Percentiles rank a stretch among this genome's conserved stretches.
phyloP scores from a whole-genome alignment of 2,888 invertebrate species.

The Diogma glabrata region DNA sequence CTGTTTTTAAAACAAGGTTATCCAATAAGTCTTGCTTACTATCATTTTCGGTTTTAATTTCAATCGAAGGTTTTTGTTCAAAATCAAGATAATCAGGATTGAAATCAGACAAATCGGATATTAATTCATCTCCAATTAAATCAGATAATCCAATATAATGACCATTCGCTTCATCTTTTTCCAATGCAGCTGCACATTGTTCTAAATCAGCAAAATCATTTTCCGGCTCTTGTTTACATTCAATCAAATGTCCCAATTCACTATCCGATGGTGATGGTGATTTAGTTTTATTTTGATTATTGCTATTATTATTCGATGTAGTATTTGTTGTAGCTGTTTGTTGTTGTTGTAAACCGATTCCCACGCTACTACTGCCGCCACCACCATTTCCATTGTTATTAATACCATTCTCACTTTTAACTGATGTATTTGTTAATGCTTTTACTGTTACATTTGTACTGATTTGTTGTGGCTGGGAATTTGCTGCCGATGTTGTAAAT shows the following conservation, averaged over 20 bases:
- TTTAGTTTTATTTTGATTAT: conserved; percentile 37
- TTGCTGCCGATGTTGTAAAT: conserved; percentile 78
- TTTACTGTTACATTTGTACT: conserved; percentile 89
- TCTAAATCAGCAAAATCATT: conserved; percentile 79
- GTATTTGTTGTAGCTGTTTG: not conserved
- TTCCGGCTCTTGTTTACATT: conserved; percentile 75
- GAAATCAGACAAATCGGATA: conserved; percentile 75
- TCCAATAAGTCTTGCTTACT: conserved; percentile 28
- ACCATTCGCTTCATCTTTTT: conserved; percentile 65
- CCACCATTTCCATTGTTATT: conserved; percentile 27
- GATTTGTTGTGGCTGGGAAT: conserved; percentile 79
- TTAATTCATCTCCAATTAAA: conserved; percentile 75
- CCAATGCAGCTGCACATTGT: conserved; percentile 72
- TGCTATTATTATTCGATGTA: conserved; percentile 17
- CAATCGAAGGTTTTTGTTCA: conserved; percentile 40
- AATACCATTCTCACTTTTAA: conserved; percentile 33
- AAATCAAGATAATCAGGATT: conserved; percentile 76
- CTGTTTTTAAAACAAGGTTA: conserved; percentile 13
- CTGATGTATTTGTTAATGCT: conserved; percentile 53
- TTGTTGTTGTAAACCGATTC: conserved; percentile 18
- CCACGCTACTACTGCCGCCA: conserved; percentile 22
- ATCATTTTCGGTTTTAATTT: conserved; percentile 37
- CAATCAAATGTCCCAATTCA: conserved; percentile 55
- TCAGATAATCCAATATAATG: conserved; percentile 70
- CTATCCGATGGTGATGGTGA: conserved; percentile 36